Evolutionary conservation across 2,113 vertebrate genomes (phyloP).

Genomic region (Rhea pennata): DNA sequence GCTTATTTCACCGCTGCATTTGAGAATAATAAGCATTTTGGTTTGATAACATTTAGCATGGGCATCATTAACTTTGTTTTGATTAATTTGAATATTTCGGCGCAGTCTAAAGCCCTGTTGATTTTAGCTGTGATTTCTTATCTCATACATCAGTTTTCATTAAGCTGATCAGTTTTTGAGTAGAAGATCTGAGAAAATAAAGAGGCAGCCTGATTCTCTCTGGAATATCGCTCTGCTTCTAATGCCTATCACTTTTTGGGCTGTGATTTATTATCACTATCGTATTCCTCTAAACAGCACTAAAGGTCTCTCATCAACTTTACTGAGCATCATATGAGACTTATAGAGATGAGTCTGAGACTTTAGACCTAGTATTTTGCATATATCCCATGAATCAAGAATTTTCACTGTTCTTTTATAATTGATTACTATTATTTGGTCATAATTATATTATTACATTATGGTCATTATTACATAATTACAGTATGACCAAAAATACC

Average conservation of each 20-base stretch:
- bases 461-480: neutral
- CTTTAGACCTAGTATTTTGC: neutral
- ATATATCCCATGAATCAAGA: neutral
- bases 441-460: neutral
- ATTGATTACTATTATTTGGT: neutral
- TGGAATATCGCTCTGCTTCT: neutral
- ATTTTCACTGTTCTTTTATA: neutral
- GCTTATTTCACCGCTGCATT: neutral
- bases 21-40: neutral
- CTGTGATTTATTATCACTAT: neutral
- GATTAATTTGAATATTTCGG: neutral
- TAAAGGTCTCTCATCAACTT: neutral
- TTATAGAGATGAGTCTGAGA: neutral
- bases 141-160: neutral
- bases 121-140: neutral
- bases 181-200: neutral
- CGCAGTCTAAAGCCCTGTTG: neutral
- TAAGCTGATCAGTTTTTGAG: neutral
- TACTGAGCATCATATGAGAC: neutral
- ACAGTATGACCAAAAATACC: neutral
- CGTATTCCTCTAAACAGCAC: neutral
- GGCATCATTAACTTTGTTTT: neutral
- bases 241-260: neutral
- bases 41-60: neutral
- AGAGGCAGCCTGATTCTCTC: neutral